Base-by-base conservation (phyloP, 2,113 vertebrate species). In the Gadus chalcogrammus region DNA sequence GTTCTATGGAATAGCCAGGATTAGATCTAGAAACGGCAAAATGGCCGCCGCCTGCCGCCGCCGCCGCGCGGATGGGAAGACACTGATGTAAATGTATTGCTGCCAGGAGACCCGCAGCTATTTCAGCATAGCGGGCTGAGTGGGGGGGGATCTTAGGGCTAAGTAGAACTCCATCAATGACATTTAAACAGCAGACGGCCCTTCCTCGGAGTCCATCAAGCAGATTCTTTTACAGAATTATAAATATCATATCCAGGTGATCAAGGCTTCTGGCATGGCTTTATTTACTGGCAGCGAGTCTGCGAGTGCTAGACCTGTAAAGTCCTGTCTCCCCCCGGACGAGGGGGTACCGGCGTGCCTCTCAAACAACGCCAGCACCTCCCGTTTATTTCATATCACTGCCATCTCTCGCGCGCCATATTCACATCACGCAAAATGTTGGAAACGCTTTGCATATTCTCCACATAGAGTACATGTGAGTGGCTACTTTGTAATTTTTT, bases 241-340 rank as follows among this genome's bases (percentile, higher is more conserved):
- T 71, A 80, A 83, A 77, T 71, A 64, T 65, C 15, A n/a, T 18
- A 48, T 18, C 67, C 76, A 79, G 77, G 80, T 82, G 71, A 85
- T 20, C 1, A 35, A 24, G 15, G 71, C 68, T 65, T 31, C 72
- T 79, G 78, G 82, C 82, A 60, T n/a, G 12, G 77, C 73, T 80
- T 75, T 67, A 70, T 70, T 63, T 67, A 59, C 70, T 87, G 85
- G 83, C 83, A 73, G 24, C 24, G 0, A 42, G 65, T 48, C 60
- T 31, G n/a, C 20, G 4, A 66, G 56, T 11, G 72, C 70, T 79
- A 71, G 70, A 70, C 67, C 65, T 77, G 31, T 7, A 35, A 35
- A 35, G 31, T 35, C 31, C 4, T 7, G 31, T 35, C 31, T 35
- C 31, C 31, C 31, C 67, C 60, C n/a, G 15, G 22, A 15, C 66